Base-by-base conservation (phyloP, 1,140 invertebrate genomes). In the Calycopis cecrops region DNA sequence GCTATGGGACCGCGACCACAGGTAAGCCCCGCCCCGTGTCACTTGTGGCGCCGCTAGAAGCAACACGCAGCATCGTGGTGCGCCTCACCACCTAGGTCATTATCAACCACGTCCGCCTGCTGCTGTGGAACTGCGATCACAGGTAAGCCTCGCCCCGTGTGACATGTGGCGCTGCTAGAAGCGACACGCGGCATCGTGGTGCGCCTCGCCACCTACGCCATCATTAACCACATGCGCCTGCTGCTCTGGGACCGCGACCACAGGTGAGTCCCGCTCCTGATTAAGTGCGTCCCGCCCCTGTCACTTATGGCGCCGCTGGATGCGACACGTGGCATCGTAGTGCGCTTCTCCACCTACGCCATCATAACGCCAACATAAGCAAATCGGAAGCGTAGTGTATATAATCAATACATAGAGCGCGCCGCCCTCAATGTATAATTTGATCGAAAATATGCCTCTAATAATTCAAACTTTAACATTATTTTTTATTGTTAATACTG, bases 141-240 rank as follows among this genome's bases (percentile, higher is more conserved):
- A 93, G 97, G 93, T 78, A 37, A 35, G 18, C 3, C n/a, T 3
- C 53, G 11, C 2, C n/a, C 28, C 9, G n/a, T n/a, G n/a, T n/a
- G 96, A 98, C 83, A 94, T 97, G 91, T 97, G 98, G 78, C 89
- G 93, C 67, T 96, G 93, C 0, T 99, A 98, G 76, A 98, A 97
- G 0, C 91, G 97, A 2, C 97, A 99, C 87, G 92, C 93, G 94
- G 95, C 52, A 98, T 99, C 77, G 89, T 97, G 0, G 93, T 99
- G 10, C 94, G 96, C 76, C 90, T 99, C 11, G 94, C 94, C 51
- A 92, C 91, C 42, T 94, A 95, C 54, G 96, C 92, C 76, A 98
- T 99, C 72, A 92, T 99, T 61, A 99, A 99, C 90, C 94, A 98
- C 72, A 92, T 99, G 47, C 92, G 93, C 66, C 92, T 99, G 90